Evolutionary conservation across 1,140 invertebrate species (phyloP).

Genomic region (Papilio helenus): DNA sequence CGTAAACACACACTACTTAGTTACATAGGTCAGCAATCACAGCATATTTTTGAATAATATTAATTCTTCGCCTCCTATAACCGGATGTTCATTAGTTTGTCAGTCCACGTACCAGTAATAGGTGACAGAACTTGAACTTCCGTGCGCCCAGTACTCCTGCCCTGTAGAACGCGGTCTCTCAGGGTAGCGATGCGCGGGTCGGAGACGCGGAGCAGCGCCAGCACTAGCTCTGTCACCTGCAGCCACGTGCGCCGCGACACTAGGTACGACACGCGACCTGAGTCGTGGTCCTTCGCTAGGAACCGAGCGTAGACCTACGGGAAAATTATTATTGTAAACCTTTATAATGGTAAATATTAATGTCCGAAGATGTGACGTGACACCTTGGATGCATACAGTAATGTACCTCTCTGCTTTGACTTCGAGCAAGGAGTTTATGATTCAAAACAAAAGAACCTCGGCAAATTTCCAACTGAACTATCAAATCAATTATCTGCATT

Average conservation of each 20-base stretch:
- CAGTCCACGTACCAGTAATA: slow-evolving; percentile 85
- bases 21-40: no score
- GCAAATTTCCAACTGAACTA: no score
- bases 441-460: no score
- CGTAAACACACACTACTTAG: no score
- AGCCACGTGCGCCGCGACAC: slow-evolving; percentile 94
- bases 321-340: slow-evolving; percentile 29
- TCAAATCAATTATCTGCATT: no score
- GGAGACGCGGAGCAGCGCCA: slow-evolving; percentile 91
- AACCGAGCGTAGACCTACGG: slow-evolving; percentile 91
- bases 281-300: slow-evolving; percentile 94
- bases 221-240: slow-evolving; percentile 95
- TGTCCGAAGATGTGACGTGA: not conserved
- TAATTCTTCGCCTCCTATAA: no score
- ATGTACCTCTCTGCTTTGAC: not conserved
- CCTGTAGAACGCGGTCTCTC: slow-evolving; percentile 92
- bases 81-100: not conserved
- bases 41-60: no score
- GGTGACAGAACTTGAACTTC: slow-evolving; percentile 97
- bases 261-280: slow-evolving; percentile 94
- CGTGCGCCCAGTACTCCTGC: slow-evolving; percentile 93
- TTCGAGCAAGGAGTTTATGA: not conserved
- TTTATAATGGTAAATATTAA: not conserved
- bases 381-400: no score
- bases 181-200: slow-evolving; percentile 94